Evolutionary conservation across 2,113 vertebrate genomes (phyloP), one percentile per base, ranked within the genome.

Genomic region (Oplegnathus fasciatus): DNA sequence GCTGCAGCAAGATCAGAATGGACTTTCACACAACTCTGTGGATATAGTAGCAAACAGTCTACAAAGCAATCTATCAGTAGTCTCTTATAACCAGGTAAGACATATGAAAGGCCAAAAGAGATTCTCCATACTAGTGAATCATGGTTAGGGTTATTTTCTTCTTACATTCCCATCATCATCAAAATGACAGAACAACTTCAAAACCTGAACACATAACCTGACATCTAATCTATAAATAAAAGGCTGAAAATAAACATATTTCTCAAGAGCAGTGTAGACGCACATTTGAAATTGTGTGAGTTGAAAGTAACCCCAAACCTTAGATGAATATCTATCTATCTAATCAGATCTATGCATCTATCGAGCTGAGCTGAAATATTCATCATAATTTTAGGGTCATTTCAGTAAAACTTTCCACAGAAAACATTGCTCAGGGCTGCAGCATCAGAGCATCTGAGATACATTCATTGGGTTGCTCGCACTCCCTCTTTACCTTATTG

Each of bases 1-100:
- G 96, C 96, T 97, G 92, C 98, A 98, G 96, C 97, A 97, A 95
- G 98, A 99, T 96, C 97, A 98, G 96, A 98, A 99, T 93, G 98
- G 97, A 99, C 98, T 98, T 94, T 98, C 98, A 96, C 97, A 99
- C 96, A 98, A 95, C 96, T 97, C 98, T 97, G 97, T 99, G 97
- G 98, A 97, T 96, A 96, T 99, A 95, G 97, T 97, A 96, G 96
- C 98, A 96, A 99, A 97, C 96, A 97, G 97, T 97, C 98, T 98
- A 96, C 97, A 98, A 95, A 98, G 96, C 97, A 99, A 97, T 97
- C 96, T 98, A 95, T 98, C 98, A 94, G 97, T 99, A 98, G 98
- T 99, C 95, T 98, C 98, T 87, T 98, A 97, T 96, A 99, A 98
- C 97, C 98, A 99, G 97, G 98, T 99, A 97, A 96, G 97, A 95